A percentile compares a stretch with the other conserved stretches of the same genome.
Evolutionary conservation across 2,113 vertebrate species (phyloP).

Genomic region (Dissostichus mawsoni): DNA sequence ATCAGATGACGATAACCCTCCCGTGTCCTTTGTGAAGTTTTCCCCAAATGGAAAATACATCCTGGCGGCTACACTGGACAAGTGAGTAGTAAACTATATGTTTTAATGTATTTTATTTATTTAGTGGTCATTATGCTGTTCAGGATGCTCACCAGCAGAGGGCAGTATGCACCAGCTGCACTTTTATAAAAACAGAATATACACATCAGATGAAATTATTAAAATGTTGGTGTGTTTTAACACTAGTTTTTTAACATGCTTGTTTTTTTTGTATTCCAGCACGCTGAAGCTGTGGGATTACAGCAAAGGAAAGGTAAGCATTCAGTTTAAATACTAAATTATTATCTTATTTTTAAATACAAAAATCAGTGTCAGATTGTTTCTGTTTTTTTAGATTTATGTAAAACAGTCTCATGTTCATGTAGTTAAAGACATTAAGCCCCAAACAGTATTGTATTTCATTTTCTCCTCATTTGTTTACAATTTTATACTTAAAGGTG

Average conservation of each 20-base stretch:
- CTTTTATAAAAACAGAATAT: neutral
- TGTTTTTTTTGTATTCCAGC: slow-evolving; percentile 77
- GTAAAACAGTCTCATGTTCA: too few species aligned
- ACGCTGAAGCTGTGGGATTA: slow-evolving; percentile 99
- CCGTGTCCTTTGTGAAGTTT: slow-evolving; percentile 98
- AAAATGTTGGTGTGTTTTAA: neutral
- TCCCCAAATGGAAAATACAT: slow-evolving; percentile 99
- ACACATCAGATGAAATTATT: too few species aligned
- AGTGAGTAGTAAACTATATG: slow-evolving; percentile 85
- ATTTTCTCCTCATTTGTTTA: neutral
- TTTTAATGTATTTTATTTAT: neutral
- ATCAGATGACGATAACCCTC: slow-evolving; percentile 97
- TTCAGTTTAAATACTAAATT: neutral
- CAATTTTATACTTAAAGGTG: neutral
- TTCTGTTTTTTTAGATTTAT: too few species aligned
- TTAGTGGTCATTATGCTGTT: neutral
- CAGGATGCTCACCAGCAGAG: slow-evolving; percentile 33
- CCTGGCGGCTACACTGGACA: slow-evolving; percentile 96
- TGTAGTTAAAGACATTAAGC: too few species aligned
- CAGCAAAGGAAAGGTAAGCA: slow-evolving; percentile 98
- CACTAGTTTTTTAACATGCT: neutral
- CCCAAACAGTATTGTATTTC: too few species aligned
- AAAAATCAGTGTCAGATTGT: too few species aligned
- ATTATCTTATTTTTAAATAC: too few species aligned
- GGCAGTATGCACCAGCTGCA: slow-evolving; percentile 1